Evolutionary conservation across 2,113 vertebrate species (phyloP), one percentile per base, ranked within the genome.

Genomic region (Fukomys damarensis): DNA sequence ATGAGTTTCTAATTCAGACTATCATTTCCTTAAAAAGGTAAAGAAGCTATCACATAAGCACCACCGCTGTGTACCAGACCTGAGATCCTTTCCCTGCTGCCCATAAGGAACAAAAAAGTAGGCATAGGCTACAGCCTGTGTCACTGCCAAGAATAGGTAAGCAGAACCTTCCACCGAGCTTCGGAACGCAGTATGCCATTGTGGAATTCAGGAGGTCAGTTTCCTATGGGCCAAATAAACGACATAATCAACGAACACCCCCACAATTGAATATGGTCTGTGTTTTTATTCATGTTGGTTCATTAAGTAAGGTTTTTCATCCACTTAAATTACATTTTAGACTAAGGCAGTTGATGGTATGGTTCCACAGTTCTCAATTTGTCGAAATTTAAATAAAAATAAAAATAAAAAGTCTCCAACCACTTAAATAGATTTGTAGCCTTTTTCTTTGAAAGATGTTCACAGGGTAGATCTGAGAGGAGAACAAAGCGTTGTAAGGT

Each of bases 391-490:
- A 89, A 84, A 52, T 28, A 93, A 89, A 95, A 94, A 46, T 3
- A 81, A 9, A 77, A 70, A 43, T 24, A 89, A 89, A 95, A 86
- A 65, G 65, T 65, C 54, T 92, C 72, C 43, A 74, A 93, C 12
- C 11, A 70, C 26, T 77, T 95, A 80, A 96, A 22, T 54, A 79
- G n/a, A 56, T 41, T 1, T 84, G 76, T 22, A 82, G 19, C 24
- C 30, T 87, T 87, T 97, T 89, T 38, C 32, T 68, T 66, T 95
- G 83, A 85, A 96, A 86, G 38, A 70, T n/a, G 19, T 72, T 91
- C 88, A 43, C 43, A 59, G 35, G 41, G 63, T 35, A 24, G n/a
- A 93, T 54, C 43, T 82, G 56, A 80, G 35, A 92, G 1, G 35
- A 72, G 10, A 84, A 63, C 30, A 88, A 85, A 94, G 72, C 35